Evolutionary conservation across 2,113 vertebrate species (phyloP), one percentile per base, ranked within the genome.

Genomic region (Bubalus kerabau): DNA sequence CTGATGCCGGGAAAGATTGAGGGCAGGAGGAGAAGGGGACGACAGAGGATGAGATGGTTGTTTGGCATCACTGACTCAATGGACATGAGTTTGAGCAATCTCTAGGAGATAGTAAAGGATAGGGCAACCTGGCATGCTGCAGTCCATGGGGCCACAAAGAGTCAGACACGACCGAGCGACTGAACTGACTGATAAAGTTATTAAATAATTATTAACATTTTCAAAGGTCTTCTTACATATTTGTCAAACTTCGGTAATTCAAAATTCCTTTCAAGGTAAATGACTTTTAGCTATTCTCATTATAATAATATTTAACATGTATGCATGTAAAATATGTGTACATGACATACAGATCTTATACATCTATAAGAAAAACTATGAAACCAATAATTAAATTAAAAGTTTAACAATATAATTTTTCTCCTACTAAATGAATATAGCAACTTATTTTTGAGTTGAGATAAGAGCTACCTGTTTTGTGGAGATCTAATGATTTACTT

Each of bases 81-180:
- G 64, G n/a, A 71, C n/a, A 71, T 71, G n/a, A 36, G n/a, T 71
- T 11, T 71, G n/a, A 36, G 4, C 17, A 36, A 5, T 21, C 64
- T 71, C 9, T 19, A 5, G 64, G 32, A 71, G 17, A 11, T 23
- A 19, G 64, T 71, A n/a, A 36, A 36, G 64, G n/a, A 71, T 10
- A 71, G n/a, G 17, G 19, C n/a, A 9, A 5, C n/a, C 64, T 71
- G n/a, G n/a, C 19, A 6, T 12, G 17, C n/a, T 23, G 19, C 17
- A 11, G n/a, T 21, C 17, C 64, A 21, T 36, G 64, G n/a, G n/a
- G 17, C 19, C n/a, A 1, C 64, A 36, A 21, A 71, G 9, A 36
- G 64, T 71, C 5, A 19, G n/a, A 71, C 36, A 21, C 0, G 0
- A 67, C 30, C n/a, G 3, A 67, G 62, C 0, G 1, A 32, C 30